Conservation (phyloP, 2,888 invertebrate species). For the Parasteatoda lunata region DNA sequence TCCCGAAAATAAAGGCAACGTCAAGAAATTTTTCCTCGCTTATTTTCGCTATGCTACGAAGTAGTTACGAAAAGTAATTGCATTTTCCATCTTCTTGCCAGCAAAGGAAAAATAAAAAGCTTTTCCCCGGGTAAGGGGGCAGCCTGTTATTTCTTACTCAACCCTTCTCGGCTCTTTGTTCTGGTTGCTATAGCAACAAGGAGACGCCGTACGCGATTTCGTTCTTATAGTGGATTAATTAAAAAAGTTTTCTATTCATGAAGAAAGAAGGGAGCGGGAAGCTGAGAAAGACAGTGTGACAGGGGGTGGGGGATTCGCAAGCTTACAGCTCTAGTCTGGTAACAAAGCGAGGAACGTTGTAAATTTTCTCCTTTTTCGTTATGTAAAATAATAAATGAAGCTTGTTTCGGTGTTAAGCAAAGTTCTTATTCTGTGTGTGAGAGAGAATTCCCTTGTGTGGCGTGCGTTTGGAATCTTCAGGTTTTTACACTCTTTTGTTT, state of each 20-base stretch:
- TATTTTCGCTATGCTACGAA: constrained; percentile 37
- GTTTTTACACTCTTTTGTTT: constrained; percentile 59
- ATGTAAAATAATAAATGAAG: constrained; percentile 66
- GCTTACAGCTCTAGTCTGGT: constrained; percentile 18
- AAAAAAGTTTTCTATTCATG: constrained; percentile 68
- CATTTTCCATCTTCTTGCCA: constrained; percentile 25
- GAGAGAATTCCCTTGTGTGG: constrained; percentile 36
- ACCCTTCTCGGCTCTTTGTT: constrained; percentile 54
- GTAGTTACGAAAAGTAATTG: constrained; percentile 68
- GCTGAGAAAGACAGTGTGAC: constrained; percentile 33
- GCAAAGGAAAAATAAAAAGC: background rate
- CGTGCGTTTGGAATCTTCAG: constrained; percentile 28
- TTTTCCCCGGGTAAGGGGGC: constrained; percentile 2
- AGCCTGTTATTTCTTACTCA: constrained; percentile 62
- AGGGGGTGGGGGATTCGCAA: constrained; percentile 13
- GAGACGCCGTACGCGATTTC: constrained; percentile 49
- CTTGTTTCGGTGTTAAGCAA: constrained; percentile 64
- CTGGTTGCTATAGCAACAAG: constrained; percentile 48
- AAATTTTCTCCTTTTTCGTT: constrained; percentile 36
- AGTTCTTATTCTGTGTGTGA: constrained; percentile 48
- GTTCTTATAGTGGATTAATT: constrained; percentile 63
- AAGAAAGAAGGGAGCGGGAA: constrained; percentile 27
- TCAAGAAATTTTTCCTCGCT: constrained; percentile 20
- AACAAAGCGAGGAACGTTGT: constrained; percentile 51
- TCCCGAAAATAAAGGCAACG: constrained; percentile 52